Conservation (phyloP, 1,140 invertebrate genomes). For the Magallana ariakensis region DNA sequence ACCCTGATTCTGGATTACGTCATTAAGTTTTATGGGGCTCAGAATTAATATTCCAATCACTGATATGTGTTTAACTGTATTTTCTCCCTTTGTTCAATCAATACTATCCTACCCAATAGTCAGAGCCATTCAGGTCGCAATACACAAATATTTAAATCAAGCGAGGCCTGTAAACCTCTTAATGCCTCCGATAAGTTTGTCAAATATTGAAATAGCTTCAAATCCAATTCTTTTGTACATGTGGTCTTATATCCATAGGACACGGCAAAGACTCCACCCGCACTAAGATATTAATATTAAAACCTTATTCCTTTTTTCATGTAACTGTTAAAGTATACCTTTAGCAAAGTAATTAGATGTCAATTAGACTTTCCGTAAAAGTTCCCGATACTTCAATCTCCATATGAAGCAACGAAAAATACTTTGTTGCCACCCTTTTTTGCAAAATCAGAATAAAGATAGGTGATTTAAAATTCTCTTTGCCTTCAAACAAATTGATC, state of each 20-base stretch:
- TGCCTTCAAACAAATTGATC: neutral
- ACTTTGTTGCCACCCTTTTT: neutral
- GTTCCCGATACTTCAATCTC: neutral
- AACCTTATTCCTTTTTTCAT: constrained; percentile 2
- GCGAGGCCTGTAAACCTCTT: constrained; percentile 16
- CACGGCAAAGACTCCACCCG: neutral
- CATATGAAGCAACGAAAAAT: neutral
- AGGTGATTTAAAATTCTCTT: constrained; percentile 6
- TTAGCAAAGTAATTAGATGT: neutral
- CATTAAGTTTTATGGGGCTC: neutral
- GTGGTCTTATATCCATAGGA: neutral
- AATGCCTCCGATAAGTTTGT: constrained; percentile 38
- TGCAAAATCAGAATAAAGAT: neutral
- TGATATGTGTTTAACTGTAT: neutral
- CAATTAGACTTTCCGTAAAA: neutral
- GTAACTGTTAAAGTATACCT: constrained; percentile 7
- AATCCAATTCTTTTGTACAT: constrained; percentile 4
- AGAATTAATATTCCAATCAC: constrained; percentile 29
- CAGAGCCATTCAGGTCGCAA: constrained; percentile 27
- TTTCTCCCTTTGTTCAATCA: constrained; percentile 34
- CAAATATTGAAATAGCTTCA: constrained; percentile 28
- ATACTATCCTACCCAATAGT: constrained; percentile 19
- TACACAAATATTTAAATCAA: constrained; percentile 37
- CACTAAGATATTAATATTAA: neutral
- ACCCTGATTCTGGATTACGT: neutral